Evolutionary conservation across 2,113 vertebrate genomes (phyloP).

Genomic region (Entomyzon cyanotis): DNA sequence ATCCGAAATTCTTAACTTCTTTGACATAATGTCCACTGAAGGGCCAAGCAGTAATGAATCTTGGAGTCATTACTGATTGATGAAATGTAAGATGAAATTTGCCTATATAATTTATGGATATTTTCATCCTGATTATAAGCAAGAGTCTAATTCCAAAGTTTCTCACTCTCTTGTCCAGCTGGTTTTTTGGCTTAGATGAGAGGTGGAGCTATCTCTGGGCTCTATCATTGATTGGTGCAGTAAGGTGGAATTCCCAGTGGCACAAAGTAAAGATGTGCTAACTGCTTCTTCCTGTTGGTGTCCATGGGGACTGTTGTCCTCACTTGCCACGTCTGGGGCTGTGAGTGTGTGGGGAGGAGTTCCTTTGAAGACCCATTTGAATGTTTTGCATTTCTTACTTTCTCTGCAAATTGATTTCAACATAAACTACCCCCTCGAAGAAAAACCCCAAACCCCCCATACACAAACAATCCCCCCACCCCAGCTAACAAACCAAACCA

Average conservation of each 20-base stretch:
- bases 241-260: background rate
- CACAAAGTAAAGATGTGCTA: background rate
- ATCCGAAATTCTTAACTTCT: background rate
- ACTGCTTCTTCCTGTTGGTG: background rate
- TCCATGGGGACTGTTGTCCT: background rate
- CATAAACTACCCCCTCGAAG: background rate
- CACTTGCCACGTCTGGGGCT: accelerated
- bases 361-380: background rate
- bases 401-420: background rate
- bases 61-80: background rate
- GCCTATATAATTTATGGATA: background rate
- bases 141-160: background rate
- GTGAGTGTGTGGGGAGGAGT: accelerated
- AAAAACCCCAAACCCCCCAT: background rate
- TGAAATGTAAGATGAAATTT: background rate
- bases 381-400: background rate
- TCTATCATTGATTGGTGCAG: background rate
- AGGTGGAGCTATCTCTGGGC: background rate
- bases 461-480: too few relatives aligned
- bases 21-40: background rate
- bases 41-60: background rate
- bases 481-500: too few relatives aligned
- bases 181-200: background rate
- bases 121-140: background rate
- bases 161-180: background rate